Conservation (phyloP, 2,888 invertebrate species). For the Hyles lineata region DNA sequence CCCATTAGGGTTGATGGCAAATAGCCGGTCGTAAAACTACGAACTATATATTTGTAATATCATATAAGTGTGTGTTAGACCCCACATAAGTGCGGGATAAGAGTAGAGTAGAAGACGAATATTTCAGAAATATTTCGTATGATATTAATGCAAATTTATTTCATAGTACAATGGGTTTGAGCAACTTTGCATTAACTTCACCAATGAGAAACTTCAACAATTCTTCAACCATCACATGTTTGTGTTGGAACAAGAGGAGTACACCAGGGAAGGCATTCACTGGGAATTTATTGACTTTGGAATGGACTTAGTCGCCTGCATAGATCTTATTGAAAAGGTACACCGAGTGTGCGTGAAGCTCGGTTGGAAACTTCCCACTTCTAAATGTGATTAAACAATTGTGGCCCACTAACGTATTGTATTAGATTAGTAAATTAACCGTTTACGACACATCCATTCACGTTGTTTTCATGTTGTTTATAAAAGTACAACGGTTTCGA, state of each 20-base stretch:
- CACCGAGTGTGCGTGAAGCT: constrained; percentile 67
- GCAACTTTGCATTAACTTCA: constrained; percentile 99
- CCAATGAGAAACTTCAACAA: constrained; percentile 99
- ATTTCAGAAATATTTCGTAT: background rate
- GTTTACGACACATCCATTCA: constrained; percentile 42
- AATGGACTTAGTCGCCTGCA: constrained; percentile 99
- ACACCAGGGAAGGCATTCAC: constrained; percentile 97
- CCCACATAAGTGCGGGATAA: background rate
- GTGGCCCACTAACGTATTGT: constrained; percentile 59
- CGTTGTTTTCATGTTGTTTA: constrained; percentile 60
- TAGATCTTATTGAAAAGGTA: constrained; percentile 99
- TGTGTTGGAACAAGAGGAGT: constrained; percentile 99
- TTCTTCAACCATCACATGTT: constrained; percentile 99
- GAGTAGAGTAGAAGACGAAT: background rate
- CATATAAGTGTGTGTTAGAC: background rate
- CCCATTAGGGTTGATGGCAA: background rate
- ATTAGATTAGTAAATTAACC: constrained; percentile 44
- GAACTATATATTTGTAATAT: background rate
- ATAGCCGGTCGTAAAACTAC: background rate
- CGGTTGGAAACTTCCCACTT: constrained; percentile 49
- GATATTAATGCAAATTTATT: constrained; percentile 72
- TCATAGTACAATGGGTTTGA: constrained; percentile 98
- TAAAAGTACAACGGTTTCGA: constrained; percentile 97
- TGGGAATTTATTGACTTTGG: constrained; percentile 99
- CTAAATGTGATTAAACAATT: constrained; percentile 51